Evolutionary conservation across 2,113 vertebrate genomes (phyloP).

Genomic region (Hypanus sabinus): DNA sequence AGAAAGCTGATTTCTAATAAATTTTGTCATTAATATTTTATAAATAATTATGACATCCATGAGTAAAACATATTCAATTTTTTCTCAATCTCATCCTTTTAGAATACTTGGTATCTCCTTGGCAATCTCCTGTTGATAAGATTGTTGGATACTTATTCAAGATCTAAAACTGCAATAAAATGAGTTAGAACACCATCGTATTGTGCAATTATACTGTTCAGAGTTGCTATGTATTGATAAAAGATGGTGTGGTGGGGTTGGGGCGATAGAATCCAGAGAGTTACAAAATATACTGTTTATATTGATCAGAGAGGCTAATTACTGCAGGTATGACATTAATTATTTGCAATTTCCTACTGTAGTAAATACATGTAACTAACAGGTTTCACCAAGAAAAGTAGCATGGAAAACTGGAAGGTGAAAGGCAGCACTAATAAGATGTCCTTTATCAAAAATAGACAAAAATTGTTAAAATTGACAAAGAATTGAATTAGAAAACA

Average conservation of each 20-base stretch:
- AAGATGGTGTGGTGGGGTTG: not conserved
- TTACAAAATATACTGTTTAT: not conserved
- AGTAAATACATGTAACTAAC: constrained; percentile 12
- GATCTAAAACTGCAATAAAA: not conserved
- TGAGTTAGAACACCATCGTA: constrained; percentile 7
- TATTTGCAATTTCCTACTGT: not conserved
- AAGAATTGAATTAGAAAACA: not conserved
- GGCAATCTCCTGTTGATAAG: not conserved
- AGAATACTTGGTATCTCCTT: not conserved
- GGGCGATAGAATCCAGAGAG: not conserved
- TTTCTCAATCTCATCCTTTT: not conserved
- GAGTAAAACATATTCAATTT: not conserved
- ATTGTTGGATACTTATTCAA: not conserved
- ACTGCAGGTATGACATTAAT: not conserved
- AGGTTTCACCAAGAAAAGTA: not conserved
- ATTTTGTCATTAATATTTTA: not conserved
- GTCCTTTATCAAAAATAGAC: not conserved
- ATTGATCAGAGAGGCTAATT: not conserved
- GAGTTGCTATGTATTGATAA: not conserved
- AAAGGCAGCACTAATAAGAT: not conserved
- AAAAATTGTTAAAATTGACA: not conserved
- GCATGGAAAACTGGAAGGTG: not conserved
- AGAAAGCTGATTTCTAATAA: not conserved
- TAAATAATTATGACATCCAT: not conserved
- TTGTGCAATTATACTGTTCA: not conserved